These are phyloP conservation scores for Drosophila koepferae DNA, from an alignment of 2,888 invertebrate species.

Conservation along the genomic window DNA sequence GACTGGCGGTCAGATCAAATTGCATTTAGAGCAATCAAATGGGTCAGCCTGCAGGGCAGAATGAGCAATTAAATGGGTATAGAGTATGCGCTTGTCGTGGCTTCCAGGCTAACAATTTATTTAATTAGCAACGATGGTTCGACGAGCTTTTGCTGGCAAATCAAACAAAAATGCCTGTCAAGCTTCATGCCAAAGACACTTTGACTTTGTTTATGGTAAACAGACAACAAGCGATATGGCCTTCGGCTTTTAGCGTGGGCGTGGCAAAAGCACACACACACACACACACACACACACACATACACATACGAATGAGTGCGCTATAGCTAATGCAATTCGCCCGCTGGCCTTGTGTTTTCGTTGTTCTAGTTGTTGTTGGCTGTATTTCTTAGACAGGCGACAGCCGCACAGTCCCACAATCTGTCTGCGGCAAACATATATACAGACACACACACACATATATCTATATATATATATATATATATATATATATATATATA, in stretches of 20 bases:
- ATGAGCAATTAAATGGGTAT: neutral
- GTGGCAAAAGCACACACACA: slow-evolving; percentile 32
- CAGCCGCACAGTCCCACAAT: slow-evolving; percentile 46
- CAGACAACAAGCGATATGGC: slow-evolving; percentile 69
- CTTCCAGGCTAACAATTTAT: slow-evolving; percentile 53
- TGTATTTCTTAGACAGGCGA: slow-evolving; percentile 65
- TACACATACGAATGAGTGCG: neutral
- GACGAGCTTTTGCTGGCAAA: slow-evolving; percentile 53
- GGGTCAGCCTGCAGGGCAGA: slow-evolving; percentile 8
- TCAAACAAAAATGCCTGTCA: slow-evolving; percentile 71
- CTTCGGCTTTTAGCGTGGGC: slow-evolving; percentile 54
- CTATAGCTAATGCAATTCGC: slow-evolving; percentile 67
- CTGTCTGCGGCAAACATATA: slow-evolving; percentile 49
- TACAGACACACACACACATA: slow-evolving; percentile 10
- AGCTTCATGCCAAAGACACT: slow-evolving; percentile 71
- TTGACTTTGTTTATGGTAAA: slow-evolving; percentile 78
- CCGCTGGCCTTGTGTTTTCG: slow-evolving; percentile 49
- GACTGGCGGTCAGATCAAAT: slow-evolving; percentile 42
- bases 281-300: neutral
- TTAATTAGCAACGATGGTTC: slow-evolving; percentile 57
- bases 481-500: neutral
- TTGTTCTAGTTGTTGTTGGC: slow-evolving; percentile 28
- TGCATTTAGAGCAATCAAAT: slow-evolving; percentile 41
- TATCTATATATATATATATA: slow-evolving; percentile 24
- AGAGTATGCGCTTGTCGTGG: neutral